phyloP scores from a whole-genome alignment of 2,797 vertebrate species.

The Rhinophrynus dorsalis region DNA sequence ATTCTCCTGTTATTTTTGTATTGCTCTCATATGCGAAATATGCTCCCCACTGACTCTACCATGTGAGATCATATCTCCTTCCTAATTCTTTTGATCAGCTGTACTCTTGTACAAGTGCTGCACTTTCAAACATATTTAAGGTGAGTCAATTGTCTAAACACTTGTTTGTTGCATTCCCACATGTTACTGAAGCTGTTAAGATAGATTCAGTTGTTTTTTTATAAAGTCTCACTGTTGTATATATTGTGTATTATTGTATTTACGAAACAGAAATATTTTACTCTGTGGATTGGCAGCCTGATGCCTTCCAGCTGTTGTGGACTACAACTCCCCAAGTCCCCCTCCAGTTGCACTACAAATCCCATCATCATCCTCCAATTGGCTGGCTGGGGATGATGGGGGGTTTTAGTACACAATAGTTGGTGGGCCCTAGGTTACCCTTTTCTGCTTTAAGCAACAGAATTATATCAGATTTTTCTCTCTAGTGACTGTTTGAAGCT shows the following conservation, averaged over 20 bases:
- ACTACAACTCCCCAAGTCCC: too few species aligned
- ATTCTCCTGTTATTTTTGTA: constrained; percentile 5
- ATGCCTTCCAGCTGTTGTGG: too few species aligned
- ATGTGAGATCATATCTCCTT: background rate
- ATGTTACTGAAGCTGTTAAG: background rate
- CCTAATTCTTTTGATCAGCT: background rate
- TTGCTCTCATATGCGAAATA: background rate
- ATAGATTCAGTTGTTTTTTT: constrained; percentile 10
- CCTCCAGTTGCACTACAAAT: too few species aligned
- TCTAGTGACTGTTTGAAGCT: background rate
- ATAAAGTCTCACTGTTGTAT: background rate
- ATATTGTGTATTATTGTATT: too few species aligned
- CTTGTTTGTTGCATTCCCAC: background rate
- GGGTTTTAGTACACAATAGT: too few species aligned
- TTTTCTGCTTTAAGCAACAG: background rate
- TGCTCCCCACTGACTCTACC: background rate
- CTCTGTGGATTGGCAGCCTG: too few species aligned
- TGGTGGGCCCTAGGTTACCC: too few species aligned
- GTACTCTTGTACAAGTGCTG: background rate
- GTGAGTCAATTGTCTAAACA: background rate
- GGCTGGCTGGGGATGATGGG: too few species aligned
- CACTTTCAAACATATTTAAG: background rate
- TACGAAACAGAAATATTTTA: too few species aligned
- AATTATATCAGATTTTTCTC: background rate
- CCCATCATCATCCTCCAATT: too few species aligned